These are phyloP conservation scores for Serranus cabrilla DNA, from an alignment of 2,797 vertebrate genomes.

Conservation along the genomic window DNA sequence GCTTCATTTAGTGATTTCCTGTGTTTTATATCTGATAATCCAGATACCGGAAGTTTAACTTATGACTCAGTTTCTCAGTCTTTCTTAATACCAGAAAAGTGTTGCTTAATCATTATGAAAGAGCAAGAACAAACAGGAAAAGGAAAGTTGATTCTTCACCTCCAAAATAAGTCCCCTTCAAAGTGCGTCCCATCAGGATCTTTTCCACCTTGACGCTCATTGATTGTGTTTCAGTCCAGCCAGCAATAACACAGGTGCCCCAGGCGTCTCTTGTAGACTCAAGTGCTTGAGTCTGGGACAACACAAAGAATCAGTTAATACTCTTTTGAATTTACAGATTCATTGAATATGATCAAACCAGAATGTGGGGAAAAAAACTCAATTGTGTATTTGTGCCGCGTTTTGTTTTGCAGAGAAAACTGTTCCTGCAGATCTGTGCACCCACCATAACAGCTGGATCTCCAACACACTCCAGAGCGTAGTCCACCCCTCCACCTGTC, in stretches of 20 bases:
- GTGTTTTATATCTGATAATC: background rate
- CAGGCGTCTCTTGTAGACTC: constrained; percentile 91
- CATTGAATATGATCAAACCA: background rate
- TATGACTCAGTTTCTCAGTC: no score
- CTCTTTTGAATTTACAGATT: background rate
- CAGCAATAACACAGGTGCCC: constrained; percentile 91
- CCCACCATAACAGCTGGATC: constrained; percentile 86
- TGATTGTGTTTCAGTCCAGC: constrained; percentile 88
- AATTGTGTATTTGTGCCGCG: background rate
- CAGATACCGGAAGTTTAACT: background rate
- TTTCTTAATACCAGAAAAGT: background rate
- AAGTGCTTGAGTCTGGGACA: constrained; percentile 87
- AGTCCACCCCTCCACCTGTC: constrained; percentile 84
- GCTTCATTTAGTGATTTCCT: no score
- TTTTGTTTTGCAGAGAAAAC: background rate
- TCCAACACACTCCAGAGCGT: constrained; percentile 89
- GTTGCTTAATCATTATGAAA: background rate
- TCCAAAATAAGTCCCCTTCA: constrained; percentile 95
- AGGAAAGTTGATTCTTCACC: constrained; percentile 77
- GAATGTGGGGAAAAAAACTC: no score
- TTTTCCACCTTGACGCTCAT: constrained; percentile 88
- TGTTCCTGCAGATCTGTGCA: background rate
- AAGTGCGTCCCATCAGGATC: constrained; percentile 90
- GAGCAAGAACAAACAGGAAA: background rate
- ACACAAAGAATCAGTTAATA: background rate